These are phyloP conservation scores for Piaya cayana DNA, from an alignment of 2,113 vertebrate species.

Conservation along the genomic window DNA sequence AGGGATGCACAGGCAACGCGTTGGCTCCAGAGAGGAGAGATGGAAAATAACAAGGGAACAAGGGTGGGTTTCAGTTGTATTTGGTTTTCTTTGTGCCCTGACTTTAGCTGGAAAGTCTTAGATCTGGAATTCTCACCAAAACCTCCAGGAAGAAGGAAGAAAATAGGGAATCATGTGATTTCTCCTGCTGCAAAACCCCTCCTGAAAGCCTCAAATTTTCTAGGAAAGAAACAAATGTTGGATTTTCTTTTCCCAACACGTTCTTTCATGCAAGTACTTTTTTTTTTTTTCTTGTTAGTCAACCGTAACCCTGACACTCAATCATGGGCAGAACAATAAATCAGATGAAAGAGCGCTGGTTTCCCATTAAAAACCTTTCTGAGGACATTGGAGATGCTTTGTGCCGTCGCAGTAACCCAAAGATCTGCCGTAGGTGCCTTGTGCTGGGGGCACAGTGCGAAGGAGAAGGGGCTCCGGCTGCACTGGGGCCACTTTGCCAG, in stretches of 20 bases:
- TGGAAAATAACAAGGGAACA: not conserved
- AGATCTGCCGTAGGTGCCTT: not conserved
- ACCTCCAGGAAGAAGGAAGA: not conserved
- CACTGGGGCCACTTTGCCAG: rapidly evolving
- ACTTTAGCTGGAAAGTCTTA: not conserved
- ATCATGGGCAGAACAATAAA: rapidly evolving
- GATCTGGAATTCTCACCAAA: not conserved
- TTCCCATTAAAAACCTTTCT: not conserved
- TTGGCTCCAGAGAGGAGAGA: not conserved
- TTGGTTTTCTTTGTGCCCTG: not conserved
- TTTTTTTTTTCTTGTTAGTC: no score
- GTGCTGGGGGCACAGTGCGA: not conserved
- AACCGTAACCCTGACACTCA: not conserved
- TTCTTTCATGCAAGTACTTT: not conserved
- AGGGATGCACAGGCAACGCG: rapidly evolving
- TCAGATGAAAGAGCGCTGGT: not conserved
- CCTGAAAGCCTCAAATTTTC: not conserved
- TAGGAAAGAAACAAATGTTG: rapidly evolving
- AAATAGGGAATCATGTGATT: no score
- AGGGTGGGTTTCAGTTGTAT: not conserved
- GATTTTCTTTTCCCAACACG: not conserved
- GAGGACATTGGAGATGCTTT: rapidly evolving
- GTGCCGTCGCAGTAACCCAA: rapidly evolving
- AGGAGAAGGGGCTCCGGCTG: not conserved
- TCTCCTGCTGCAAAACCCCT: not conserved